Evolutionary conservation across 2,797 vertebrate genomes (phyloP).

Genomic region (Sphenopsis melanotis): DNA sequence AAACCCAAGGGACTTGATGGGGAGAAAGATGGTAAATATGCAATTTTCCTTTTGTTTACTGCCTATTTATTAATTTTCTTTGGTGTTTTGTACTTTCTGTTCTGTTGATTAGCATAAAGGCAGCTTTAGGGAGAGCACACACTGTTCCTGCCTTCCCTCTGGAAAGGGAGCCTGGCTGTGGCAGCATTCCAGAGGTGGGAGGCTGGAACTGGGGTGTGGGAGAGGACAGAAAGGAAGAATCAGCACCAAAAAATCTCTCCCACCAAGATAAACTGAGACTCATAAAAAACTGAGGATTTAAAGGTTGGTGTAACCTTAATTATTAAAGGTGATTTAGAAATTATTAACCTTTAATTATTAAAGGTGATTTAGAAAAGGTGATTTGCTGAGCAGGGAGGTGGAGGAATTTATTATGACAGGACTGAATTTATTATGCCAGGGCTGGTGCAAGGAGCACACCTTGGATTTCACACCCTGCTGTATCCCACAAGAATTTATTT

Average conservation of each 20-base stretch:
- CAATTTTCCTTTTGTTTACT: not conserved
- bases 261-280: rapidly evolving
- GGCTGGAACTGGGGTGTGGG: not conserved
- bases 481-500: not conserved
- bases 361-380: not conserved
- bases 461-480: not conserved
- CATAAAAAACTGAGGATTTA: not conserved
- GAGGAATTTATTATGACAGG: not conserved
- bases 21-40: not conserved
- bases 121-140: not conserved
- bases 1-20: not conserved
- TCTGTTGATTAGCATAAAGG: not conserved
- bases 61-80: not conserved
- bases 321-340: not conserved
- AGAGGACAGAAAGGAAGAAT: not conserved
- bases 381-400: not conserved
- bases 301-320: not conserved
- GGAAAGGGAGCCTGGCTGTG: not conserved
- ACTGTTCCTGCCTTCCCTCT: not conserved
- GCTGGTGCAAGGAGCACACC: not conserved
- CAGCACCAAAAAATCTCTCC: not conserved
- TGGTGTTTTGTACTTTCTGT: not conserved
- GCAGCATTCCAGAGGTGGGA: not conserved
- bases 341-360: too few relatives aligned
- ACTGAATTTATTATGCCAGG: not conserved